Evolutionary conservation across 53 echinoderm and acorn worm genomes (phyloP), one percentile per base, ranked within the genome.

Genomic region (Pentamera pediparva): DNA sequence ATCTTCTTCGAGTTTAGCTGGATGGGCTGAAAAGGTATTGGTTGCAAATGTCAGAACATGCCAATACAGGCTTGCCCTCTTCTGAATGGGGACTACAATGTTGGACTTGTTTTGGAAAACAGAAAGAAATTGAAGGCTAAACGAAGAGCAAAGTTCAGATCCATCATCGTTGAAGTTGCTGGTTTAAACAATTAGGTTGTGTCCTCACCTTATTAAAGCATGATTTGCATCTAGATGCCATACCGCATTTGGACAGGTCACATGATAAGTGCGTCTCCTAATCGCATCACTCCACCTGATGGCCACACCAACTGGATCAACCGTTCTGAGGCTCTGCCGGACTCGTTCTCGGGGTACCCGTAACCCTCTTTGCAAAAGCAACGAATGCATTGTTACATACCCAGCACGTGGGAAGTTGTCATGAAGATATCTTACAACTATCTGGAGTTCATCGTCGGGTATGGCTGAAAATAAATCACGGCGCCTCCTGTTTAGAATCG

Each of bases 221-320:
- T 76, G 76, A 32, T 76, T 61, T 28, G 54, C 61, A 76, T 76
- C 76, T 4, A 76, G 35, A 18, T 76, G 76, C 76, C 76, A 76
- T 0, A 76, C 31, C 4, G 41, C 29, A 76, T 76, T 76, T 6
- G 76, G 61, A 6, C 76, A 60, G n/a, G 39, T 29, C 18, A 76
- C 76, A 39, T 38, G 61, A 34, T 76, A 76, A 31, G 45, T 39
- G 3, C 76, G 33, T 32, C 76, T 39, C 41, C 33, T 37, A 13
- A 76, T 61, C 0, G 76, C 61, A 32, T 29, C 32, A 28, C 76
- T 43, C 76, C 76, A 76, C 6, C 76, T 1, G 0, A 61, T 26
- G 1, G 76, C 61, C 1, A 60, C 61, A 27, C 76, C 76, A 45
- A 27, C 76, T 0, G 76, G 76, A n/a, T 76, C 76, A 0, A 76